Evolutionary conservation across 2,888 invertebrate genomes (phyloP), one percentile per base, ranked within the genome.

Genomic region (Volucella zonaria): DNA sequence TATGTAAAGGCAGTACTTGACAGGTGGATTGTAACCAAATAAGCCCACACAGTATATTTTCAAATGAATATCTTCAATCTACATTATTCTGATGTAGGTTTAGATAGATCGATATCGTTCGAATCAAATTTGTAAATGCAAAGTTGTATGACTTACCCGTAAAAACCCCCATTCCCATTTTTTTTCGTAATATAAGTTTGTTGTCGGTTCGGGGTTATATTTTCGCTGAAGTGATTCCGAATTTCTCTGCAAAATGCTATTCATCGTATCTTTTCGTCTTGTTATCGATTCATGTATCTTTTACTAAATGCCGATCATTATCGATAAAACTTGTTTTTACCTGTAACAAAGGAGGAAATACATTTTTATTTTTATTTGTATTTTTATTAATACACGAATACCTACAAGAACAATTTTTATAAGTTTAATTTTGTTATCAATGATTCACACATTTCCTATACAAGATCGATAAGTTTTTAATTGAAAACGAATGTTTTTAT

Each of bases 111-210:
- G 31, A 31, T 31, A 31, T 31, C 31, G 6, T 31, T 31, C 31
- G 31, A 31, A 31, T 1, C 1, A 31, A 31, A 31, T 14, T 12
- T 14, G 1, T 38, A 6, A 8, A 3, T 23, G 47, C 38, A 40
- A 61, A 61, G 3, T 49, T 3, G 3, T 23, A 62, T 12, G 52
- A 87, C 89, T 88, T 82, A 91, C 91, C 89, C 92, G 89, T 14
- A 92, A 87, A 78, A 90, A 92, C 1, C 90, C 89, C 91, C 92
- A 91, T 87, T 92, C 92, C 91, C 91, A 92, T 88, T 92, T 91
- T 78, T 90, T 89, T 75, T 92, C 91, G 78, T 90, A 89, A 43
- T 89, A 88, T 52, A 89, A 64, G 31, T 85, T 77, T 31, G 85
- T 52, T n/a, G 85, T 85, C 18, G 76, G 85, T 43, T 85, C 85